A percentile compares a stretch with the other conserved stretches of the same genome.
phyloP scores from a whole-genome alignment of 1,140 invertebrate genomes.

The Mactra quadrangularis region DNA sequence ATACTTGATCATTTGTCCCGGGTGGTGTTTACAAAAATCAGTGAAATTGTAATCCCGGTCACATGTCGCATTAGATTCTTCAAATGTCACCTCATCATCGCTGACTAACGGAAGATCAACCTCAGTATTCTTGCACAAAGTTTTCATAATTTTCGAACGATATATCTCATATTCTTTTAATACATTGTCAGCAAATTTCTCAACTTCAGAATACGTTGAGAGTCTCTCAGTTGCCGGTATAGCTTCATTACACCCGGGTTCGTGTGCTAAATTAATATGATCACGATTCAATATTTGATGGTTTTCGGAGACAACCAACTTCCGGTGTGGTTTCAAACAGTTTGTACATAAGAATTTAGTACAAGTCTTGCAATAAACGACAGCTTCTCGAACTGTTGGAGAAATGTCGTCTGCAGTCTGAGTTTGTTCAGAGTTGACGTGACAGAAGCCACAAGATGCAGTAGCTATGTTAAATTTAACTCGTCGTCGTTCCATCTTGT shows the following conservation, averaged over 20 bases:
- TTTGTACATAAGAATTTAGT: constrained; percentile 32
- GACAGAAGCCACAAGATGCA: constrained; percentile 37
- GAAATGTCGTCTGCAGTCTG: background rate
- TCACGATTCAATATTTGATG: constrained; percentile 50
- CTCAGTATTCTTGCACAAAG: background rate
- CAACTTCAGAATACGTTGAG: background rate
- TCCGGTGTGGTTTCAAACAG: constrained; percentile 50
- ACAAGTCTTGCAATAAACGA: constrained; percentile 48
- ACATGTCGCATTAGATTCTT: background rate
- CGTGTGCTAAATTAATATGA: constrained; percentile 27
- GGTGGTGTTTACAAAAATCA: constrained; percentile 24
- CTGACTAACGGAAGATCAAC: background rate
- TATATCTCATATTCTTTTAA: constrained; percentile 14
- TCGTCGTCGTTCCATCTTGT: constrained; percentile 20
- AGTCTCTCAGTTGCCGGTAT: background rate
- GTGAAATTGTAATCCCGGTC: constrained; percentile 9
- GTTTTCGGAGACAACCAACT: constrained; percentile 38
- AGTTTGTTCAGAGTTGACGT: background rate
- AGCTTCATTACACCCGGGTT: background rate
- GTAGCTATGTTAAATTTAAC: constrained; percentile 52
- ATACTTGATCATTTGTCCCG: constrained; percentile 6
- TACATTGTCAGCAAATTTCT: background rate
- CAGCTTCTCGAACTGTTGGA: constrained; percentile 8
- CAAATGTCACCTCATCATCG: background rate
- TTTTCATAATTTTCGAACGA: constrained; percentile 6